These are phyloP conservation scores for Melitaea cinxia DNA, from an alignment of 1,140 invertebrate genomes.

Conservation along the genomic window DNA sequence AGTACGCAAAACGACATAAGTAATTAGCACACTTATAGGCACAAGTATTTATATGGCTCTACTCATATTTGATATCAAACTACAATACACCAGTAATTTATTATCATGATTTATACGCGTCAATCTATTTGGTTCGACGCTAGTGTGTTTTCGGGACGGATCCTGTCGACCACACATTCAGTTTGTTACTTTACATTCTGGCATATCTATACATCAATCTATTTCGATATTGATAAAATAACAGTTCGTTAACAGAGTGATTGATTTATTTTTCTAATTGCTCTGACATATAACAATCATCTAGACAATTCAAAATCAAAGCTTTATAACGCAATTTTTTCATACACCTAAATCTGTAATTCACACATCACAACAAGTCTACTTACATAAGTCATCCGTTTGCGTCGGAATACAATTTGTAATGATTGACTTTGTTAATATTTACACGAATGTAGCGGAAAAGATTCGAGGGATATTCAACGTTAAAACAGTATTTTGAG, in stretches of 20 bases:
- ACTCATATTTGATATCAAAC: slow-evolving; percentile 15
- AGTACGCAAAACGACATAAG: not conserved
- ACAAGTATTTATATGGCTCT: not conserved
- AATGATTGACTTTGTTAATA: slow-evolving; percentile 37
- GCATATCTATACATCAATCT: slow-evolving; percentile 24
- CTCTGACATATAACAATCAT: not conserved
- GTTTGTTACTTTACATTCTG: slow-evolving; percentile 11
- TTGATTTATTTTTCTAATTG: slow-evolving; percentile 24
- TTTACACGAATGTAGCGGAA: slow-evolving; percentile 20
- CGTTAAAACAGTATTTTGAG: slow-evolving; percentile 17
- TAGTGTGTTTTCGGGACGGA: slow-evolving; percentile 29
- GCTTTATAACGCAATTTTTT: not conserved
- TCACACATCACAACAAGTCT: slow-evolving; percentile 15
- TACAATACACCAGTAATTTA: slow-evolving; percentile 20
- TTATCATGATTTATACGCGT: slow-evolving; percentile 24
- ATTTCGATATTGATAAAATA: slow-evolving; percentile 27
- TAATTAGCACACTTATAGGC: not conserved
- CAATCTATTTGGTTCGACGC: slow-evolving; percentile 29
- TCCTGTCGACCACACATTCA: slow-evolving; percentile 23
- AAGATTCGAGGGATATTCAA: slow-evolving; percentile 28
- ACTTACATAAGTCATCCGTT: slow-evolving; percentile 13
- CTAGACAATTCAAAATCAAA: not conserved
- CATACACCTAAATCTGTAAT: not conserved
- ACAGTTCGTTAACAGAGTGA: slow-evolving; percentile 13
- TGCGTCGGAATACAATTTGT: slow-evolving; percentile 29